These are phyloP conservation scores for Brachycybe producta DNA, from an alignment of 2,888 invertebrate genomes.

Conservation along the genomic window DNA sequence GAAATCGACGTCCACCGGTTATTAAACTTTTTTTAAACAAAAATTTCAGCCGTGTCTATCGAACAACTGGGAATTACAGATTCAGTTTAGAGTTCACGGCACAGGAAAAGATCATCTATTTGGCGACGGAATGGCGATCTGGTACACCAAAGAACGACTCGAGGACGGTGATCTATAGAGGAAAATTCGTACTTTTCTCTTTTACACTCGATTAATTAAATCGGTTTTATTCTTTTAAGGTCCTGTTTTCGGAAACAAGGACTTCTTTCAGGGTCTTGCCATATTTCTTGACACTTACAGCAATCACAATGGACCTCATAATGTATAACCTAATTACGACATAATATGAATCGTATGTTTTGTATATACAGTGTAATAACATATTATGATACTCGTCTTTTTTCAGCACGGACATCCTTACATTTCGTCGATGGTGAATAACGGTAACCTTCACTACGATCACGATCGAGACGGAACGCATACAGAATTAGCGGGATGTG, in stretches of 20 bases:
- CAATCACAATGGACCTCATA: slow-evolving; percentile 97
- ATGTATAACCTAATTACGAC: slow-evolving; percentile 50
- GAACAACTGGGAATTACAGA: slow-evolving; percentile 90
- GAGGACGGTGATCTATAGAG: slow-evolving; percentile 20
- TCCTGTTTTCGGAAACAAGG: slow-evolving; percentile 87
- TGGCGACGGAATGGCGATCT: slow-evolving; percentile 92
- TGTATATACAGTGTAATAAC: not conserved
- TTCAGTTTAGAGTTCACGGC: slow-evolving; percentile 92
- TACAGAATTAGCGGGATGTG: slow-evolving; percentile 92
- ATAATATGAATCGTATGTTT: slow-evolving; percentile 1
- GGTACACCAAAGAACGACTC: slow-evolving; percentile 50
- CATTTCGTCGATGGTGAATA: slow-evolving; percentile 95
- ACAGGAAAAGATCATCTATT: slow-evolving; percentile 77
- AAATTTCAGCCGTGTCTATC: slow-evolving; percentile 54
- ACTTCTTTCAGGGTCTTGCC: slow-evolving; percentile 77
- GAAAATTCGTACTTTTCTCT: too few species aligned
- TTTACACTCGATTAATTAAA: slow-evolving; percentile 10
- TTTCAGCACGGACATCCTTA: slow-evolving; percentile 92
- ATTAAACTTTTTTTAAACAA: slow-evolving; percentile 2
- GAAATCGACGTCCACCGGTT: not conserved
- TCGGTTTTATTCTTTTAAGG: slow-evolving; percentile 45
- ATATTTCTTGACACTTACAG: slow-evolving; percentile 95
- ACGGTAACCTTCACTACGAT: slow-evolving; percentile 88
- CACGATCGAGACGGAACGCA: slow-evolving; percentile 98
- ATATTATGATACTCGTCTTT: not conserved